These are phyloP conservation scores for Neodon shergylaensis DNA, from an alignment of 2,113 vertebrate genomes.

Conservation along the genomic window DNA sequence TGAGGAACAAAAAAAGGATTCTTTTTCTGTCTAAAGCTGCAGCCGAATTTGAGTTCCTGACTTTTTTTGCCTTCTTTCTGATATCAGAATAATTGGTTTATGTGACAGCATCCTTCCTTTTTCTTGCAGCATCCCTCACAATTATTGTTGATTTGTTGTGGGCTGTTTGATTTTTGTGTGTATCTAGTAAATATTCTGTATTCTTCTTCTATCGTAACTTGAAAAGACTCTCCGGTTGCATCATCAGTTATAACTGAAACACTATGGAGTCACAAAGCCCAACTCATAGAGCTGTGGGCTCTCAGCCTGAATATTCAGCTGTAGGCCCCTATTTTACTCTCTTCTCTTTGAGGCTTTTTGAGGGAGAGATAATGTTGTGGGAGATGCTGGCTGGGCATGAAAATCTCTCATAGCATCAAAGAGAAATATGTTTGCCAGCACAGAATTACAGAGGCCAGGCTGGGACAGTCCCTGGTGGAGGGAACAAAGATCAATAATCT, in stretches of 20 bases:
- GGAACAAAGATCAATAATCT: not conserved
- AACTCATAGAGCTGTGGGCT: not conserved
- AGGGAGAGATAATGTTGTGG: not conserved
- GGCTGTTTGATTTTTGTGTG: not conserved
- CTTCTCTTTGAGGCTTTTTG: not conserved
- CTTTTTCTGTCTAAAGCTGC: not conserved
- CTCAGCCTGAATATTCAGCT: not conserved
- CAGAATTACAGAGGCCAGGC: not conserved
- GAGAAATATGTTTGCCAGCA: not conserved
- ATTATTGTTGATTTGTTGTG: not conserved
- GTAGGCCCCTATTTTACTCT: rapidly evolving
- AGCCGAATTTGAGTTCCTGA: not conserved
- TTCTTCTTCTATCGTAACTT: not conserved
- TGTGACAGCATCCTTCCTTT: not conserved
- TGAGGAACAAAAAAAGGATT: not conserved
- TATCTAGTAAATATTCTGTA: not conserved
- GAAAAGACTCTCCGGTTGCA: too few species aligned
- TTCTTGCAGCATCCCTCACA: not conserved
- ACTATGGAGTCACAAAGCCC: not conserved
- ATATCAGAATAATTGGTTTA: not conserved
- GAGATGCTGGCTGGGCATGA: rapidly evolving
- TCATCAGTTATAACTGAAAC: not conserved
- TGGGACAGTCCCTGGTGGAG: rapidly evolving
- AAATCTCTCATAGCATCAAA: rapidly evolving
- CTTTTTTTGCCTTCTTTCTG: not conserved